These are phyloP conservation scores for Kryptolebias ocellatus DNA, from an alignment of 2,797 vertebrate species.

Conservation along the genomic window DNA sequence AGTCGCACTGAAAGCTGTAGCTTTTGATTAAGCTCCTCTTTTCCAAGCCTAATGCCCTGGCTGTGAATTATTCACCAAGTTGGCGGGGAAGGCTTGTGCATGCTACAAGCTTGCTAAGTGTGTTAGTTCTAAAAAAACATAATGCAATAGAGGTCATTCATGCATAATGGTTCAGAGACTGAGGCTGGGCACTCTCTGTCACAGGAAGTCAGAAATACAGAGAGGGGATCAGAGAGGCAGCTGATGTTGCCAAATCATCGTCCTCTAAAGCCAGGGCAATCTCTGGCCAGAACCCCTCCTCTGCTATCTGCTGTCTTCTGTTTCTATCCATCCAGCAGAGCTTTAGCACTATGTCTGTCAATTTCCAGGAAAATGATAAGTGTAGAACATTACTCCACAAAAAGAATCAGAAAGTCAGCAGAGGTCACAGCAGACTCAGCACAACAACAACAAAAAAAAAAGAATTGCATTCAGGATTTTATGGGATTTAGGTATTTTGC, in stretches of 20 bases:
- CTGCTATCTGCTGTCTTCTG: constrained; percentile 10
- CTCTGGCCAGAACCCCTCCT: constrained; percentile 48
- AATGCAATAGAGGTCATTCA: constrained; percentile 78
- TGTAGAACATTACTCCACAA: constrained; percentile 38
- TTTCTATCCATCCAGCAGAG: constrained; percentile 26
- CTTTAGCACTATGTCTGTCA: constrained; percentile 40
- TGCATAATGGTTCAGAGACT: constrained; percentile 73
- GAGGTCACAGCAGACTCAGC: constrained; percentile 38
- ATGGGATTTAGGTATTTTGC: constrained; percentile 27
- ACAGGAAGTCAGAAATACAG: constrained; percentile 67
- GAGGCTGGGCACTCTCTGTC: constrained; percentile 51
- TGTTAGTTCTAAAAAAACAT: constrained; percentile 75
- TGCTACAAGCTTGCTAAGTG: constrained; percentile 78
- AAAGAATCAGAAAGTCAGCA: constrained; percentile 46
- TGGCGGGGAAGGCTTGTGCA: constrained; percentile 67
- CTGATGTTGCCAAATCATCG: constrained; percentile 50
- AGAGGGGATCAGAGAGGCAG: constrained; percentile 59
- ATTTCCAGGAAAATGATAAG: constrained; percentile 53
- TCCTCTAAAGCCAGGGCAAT: constrained; percentile 47
- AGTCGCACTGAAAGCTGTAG: constrained; percentile 71
- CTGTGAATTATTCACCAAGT: constrained; percentile 79
- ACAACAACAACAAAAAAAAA: constrained; percentile 14
- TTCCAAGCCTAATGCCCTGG: constrained; percentile 74
- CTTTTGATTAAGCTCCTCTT: constrained; percentile 78
- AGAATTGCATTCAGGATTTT: constrained; percentile 25